Evolutionary conservation across 92 coral and sea anemone species (phyloP).

Genomic region (Blastomussa wellsi): DNA sequence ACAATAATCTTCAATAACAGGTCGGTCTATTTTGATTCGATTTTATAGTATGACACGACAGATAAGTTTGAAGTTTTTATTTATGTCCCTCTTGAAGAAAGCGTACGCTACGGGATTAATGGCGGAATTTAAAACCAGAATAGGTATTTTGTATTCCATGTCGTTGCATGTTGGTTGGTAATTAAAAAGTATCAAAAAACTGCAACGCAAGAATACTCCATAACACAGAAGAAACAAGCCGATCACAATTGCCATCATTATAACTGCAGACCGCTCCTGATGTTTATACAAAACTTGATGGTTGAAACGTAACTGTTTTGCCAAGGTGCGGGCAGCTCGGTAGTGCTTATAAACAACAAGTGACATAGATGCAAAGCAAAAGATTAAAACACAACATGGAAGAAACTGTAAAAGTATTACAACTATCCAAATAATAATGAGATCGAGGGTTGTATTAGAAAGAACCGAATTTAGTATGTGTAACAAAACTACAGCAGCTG

Average conservation of each 20-base stretch:
- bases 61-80: background rate
- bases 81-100: slow-evolving; percentile 15
- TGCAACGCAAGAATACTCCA: background rate
- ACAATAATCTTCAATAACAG: background rate
- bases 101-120: slow-evolving; percentile 11
- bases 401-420: background rate
- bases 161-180: background rate
- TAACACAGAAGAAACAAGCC: background rate
- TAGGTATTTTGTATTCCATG: slow-evolving; percentile 7
- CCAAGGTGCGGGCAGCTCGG: background rate
- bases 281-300: background rate
- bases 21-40: background rate
- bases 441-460: background rate
- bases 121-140: slow-evolving; percentile 13
- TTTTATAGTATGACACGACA: background rate
- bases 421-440: background rate
- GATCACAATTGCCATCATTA: background rate
- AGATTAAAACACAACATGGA: background rate
- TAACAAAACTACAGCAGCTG: background rate
- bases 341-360: background rate
- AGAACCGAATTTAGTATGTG: background rate
- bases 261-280: slow-evolving; percentile 1
- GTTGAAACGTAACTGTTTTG: slow-evolving; percentile 23
- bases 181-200: background rate
- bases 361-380: slow-evolving; percentile 1